A percentile compares a stretch with the other conserved stretches of the same genome.
These are phyloP conservation scores for Sarcophilus harrisii DNA, from an alignment of 2,797 vertebrate genomes.

Conservation along the genomic window DNA sequence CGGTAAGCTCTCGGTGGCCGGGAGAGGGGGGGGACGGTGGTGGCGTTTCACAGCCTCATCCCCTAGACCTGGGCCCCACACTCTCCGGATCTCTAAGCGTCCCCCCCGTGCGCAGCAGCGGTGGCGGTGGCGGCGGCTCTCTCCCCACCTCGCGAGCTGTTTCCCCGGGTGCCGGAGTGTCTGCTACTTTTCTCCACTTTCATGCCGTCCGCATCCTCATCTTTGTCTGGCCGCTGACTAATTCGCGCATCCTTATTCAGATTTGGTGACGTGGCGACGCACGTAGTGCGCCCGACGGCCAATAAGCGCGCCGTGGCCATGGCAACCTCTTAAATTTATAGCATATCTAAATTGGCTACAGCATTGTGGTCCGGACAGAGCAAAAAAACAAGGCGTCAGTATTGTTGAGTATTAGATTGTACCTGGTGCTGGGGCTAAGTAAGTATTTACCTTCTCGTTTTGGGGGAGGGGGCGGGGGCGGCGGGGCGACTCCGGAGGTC, in stretches of 20 bases:
- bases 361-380: constrained; percentile 86
- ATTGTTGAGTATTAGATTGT: constrained; percentile 86
- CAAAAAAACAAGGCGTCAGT: constrained; percentile 86
- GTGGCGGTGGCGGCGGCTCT: constrained; percentile 56
- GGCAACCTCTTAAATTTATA: constrained; percentile 94
- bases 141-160: constrained; percentile 70
- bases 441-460: constrained; percentile 82
- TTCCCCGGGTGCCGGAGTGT: constrained; percentile 69
- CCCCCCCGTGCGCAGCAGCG: constrained; percentile 25
- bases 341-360: constrained; percentile 90
- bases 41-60: constrained; percentile 67
- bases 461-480: constrained; percentile 54
- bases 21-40: background rate
- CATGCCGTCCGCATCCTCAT: constrained; percentile 91
- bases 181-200: constrained; percentile 87
- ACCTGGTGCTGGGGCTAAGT: constrained; percentile 84
- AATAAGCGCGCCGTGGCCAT: constrained; percentile 92
- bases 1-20: constrained; percentile 32
- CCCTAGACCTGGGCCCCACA: constrained; percentile 1
- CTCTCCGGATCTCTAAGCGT: constrained; percentile 15
- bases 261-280: constrained; percentile 91
- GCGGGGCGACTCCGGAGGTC: constrained; percentile 42
- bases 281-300: constrained; percentile 87
- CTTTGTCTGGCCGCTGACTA: constrained; percentile 92
- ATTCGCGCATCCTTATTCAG: constrained; percentile 95